phyloP scores from a whole-genome alignment of 2,888 invertebrate genomes.

The Caenorhabditis angaria region DNA sequence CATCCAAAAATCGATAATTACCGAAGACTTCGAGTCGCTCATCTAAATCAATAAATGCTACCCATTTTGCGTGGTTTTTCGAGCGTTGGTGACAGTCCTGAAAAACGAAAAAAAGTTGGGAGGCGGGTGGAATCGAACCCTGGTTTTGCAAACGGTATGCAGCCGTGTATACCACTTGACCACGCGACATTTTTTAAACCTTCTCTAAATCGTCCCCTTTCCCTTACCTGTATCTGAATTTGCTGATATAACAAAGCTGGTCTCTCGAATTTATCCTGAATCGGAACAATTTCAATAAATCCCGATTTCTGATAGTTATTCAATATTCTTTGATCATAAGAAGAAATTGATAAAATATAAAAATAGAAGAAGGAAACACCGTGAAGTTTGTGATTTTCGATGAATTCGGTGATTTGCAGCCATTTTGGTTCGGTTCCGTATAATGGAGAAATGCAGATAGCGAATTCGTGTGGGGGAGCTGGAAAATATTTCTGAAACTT shows the following conservation, averaged over 20 bases:
- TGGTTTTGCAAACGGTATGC: too few relatives aligned
- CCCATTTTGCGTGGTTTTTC: conserved; percentile 32
- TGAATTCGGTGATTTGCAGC: not conserved
- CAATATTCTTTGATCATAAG: conserved; percentile 23
- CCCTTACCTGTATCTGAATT: conserved; percentile 14
- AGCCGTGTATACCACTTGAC: too few relatives aligned
- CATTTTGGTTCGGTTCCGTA: not conserved
- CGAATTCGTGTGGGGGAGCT: not conserved
- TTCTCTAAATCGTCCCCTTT: too few relatives aligned
- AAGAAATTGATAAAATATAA: conserved; percentile 11
- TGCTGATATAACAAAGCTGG: conserved; percentile 25
- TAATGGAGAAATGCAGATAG: not conserved
- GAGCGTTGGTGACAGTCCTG: conserved; percentile 27
- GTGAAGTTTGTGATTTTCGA: not conserved
- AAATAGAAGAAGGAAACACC: conserved; percentile 23
- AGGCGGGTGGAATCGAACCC: too few relatives aligned
- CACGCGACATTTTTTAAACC: too few relatives aligned
- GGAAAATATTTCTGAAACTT: not conserved
- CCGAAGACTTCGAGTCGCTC: conserved; percentile 17
- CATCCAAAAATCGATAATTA: too few relatives aligned
- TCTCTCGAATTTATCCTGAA: conserved; percentile 17
- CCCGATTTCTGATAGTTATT: conserved; percentile 25
- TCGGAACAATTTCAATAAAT: conserved; percentile 19
- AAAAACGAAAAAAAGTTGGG: not conserved
- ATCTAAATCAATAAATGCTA: conserved; percentile 31